These are phyloP conservation scores for Volucella zonaria DNA, from an alignment of 2,888 invertebrate species.

Conservation along the genomic window DNA sequence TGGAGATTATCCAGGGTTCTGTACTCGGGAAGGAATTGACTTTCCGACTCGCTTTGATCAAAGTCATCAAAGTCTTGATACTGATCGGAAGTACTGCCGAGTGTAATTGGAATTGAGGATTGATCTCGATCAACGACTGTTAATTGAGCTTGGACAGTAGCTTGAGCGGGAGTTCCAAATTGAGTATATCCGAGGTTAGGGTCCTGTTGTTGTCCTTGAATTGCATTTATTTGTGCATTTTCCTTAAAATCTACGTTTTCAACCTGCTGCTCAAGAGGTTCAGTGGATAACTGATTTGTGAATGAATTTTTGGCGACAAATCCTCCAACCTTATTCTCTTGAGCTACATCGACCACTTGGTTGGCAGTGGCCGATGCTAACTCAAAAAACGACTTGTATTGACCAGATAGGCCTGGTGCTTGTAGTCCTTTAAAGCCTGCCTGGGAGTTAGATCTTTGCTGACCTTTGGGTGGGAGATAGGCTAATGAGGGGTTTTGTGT, in stretches of 20 bases:
- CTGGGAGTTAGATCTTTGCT: too few species aligned
- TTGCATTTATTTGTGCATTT: slow-evolving; percentile 12
- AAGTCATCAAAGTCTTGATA: not conserved
- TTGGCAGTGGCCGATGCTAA: slow-evolving; percentile 70
- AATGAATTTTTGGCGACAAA: slow-evolving; percentile 12
- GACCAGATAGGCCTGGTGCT: not conserved
- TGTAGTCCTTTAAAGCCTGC: too few species aligned
- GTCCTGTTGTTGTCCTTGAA: slow-evolving; percentile 31
- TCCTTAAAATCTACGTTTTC: slow-evolving; percentile 32
- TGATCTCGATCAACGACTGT: slow-evolving; percentile 6
- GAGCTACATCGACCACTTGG: slow-evolving; percentile 72
- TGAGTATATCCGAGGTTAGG: not conserved
- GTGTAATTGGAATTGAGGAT: not conserved
- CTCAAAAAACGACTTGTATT: slow-evolving; percentile 55
- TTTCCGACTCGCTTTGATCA: slow-evolving; percentile 36
- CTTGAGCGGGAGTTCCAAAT: slow-evolving; percentile 30
- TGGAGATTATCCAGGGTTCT: slow-evolving; percentile 10
- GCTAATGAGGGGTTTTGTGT: too few species aligned
- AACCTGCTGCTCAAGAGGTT: slow-evolving; percentile 56
- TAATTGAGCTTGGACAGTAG: slow-evolving; percentile 34
- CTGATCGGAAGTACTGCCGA: not conserved
- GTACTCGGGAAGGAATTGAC: slow-evolving; percentile 7
- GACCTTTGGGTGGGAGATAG: too few species aligned
- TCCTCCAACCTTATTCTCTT: slow-evolving; percentile 34
- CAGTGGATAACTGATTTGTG: slow-evolving; percentile 24